Evolutionary conservation across 2,888 invertebrate species (phyloP), one percentile per base, ranked within the genome.

Genomic region (Andrena marginata): DNA sequence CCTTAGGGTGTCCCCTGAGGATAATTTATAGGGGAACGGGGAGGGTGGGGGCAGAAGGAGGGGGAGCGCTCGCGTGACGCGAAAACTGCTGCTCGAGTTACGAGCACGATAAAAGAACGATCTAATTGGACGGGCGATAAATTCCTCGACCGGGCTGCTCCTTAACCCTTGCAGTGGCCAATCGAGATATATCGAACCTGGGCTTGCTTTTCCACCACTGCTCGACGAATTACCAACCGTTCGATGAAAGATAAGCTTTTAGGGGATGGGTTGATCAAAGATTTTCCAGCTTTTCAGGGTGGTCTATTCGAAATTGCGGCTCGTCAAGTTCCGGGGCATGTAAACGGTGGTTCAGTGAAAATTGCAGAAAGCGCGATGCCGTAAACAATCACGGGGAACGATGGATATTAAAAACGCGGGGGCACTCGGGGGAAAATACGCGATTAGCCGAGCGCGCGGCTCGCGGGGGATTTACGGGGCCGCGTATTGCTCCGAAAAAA

Each of bases 11-110:
- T 64, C 77, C 70, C 68, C 74, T 60, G 77, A 67, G 77, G 74
- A 77, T 77, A 85, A 87, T 83, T 85, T 85, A 87, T 77, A 65
- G 63, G 69, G 33, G n/a, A n/a, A n/a, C n/a, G n/a, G n/a, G n/a
- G n/a, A n/a, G n/a, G n/a, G n/a, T n/a, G 23, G 51, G 62, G 60
- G 31, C 42, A 23, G 35, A 54, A 48, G 26, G 42, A 0, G 10
- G 29, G 10, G 35, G 59, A 42, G n/a, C 5, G 26, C 42, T 54
- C 60, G 63, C 73, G 85, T 69, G 64, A 80, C 72, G 35, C 29
- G 82, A 62, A 77, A 85, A 74, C 71, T 79, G 79, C 68, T 35
- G 71, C 56, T 74, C 73, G 63, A 51, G 69, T 81, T 74, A 62
- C 77, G 67, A 54, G 70, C 68, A 33, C 63, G 72, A 78, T 72